These are phyloP conservation scores for Siniperca undulata DNA, from an alignment of 2,797 vertebrate genomes.

Conservation along the genomic window DNA sequence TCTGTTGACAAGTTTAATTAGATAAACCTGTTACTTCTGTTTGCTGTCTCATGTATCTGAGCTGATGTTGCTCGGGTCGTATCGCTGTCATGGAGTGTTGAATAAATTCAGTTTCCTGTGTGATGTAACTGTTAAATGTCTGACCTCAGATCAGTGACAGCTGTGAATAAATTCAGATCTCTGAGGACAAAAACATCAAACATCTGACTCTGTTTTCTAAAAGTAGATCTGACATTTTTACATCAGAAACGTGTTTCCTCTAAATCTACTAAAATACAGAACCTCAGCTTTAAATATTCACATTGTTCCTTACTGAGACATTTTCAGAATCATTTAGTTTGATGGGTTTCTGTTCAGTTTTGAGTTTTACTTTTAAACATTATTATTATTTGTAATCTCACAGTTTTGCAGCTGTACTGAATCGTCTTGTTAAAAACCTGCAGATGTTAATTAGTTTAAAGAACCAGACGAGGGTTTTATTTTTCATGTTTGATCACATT, in stretches of 20 bases:
- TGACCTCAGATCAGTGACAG: conserved; percentile 32
- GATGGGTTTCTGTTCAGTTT: not conserved
- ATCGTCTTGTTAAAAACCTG: too few species aligned
- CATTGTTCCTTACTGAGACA: not conserved
- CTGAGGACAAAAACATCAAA: conserved; percentile 36
- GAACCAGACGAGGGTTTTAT: too few species aligned
- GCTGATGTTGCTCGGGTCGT: not conserved
- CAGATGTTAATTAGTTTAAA: too few species aligned
- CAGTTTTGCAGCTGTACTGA: too few species aligned
- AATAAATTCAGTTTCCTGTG: conserved; percentile 57
- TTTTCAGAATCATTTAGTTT: not conserved
- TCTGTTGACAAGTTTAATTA: not conserved
- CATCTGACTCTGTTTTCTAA: conserved; percentile 25
- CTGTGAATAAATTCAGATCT: conserved; percentile 50
- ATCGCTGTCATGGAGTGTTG: conserved; percentile 35
- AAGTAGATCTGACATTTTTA: not conserved
- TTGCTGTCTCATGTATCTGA: not conserved
- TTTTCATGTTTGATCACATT: too few species aligned
- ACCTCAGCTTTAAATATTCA: not conserved
- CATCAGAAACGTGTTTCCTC: not conserved
- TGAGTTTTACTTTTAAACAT: too few species aligned
- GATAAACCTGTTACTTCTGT: not conserved
- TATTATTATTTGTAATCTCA: too few species aligned
- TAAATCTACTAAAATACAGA: not conserved
- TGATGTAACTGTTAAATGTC: conserved; percentile 19